Evolutionary conservation across 2,888 invertebrate genomes (phyloP).

Genomic region (Morpho helenor): DNA sequence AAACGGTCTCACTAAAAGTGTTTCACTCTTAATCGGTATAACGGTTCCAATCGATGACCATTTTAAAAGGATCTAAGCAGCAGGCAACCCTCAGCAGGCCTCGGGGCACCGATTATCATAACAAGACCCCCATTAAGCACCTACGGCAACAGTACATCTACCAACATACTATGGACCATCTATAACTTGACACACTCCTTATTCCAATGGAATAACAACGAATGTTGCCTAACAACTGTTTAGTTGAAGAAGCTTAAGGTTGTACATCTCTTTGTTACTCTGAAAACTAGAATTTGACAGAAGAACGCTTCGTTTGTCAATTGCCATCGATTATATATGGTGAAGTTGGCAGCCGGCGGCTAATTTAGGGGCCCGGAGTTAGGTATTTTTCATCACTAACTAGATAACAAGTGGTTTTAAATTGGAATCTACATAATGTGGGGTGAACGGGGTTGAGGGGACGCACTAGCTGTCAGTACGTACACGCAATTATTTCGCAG

Average conservation of each 20-base stretch:
- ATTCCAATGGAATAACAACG: conserved; percentile 23
- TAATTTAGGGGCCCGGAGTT: conserved; percentile 59
- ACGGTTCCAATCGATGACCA: conserved; percentile 50
- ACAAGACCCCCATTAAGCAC: conserved; percentile 75
- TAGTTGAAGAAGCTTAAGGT: conserved; percentile 24
- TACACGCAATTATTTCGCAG: conserved; percentile 15
- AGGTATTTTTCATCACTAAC: conserved; percentile 77
- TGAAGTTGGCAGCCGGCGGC: conserved; percentile 67
- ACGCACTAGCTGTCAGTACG: conserved; percentile 24
- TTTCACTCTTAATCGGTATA: conserved; percentile 25
- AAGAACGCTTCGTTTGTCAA: conserved; percentile 78
- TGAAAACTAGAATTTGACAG: conserved; percentile 77
- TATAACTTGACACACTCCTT: conserved; percentile 2
- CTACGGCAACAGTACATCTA: conserved; percentile 42
- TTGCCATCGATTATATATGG: conserved; percentile 73
- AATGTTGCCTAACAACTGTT: conserved; percentile 17
- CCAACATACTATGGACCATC: conserved; percentile 23
- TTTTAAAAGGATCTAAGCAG: conserved; percentile 42
- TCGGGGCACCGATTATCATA: conserved; percentile 71
- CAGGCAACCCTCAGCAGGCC: conserved; percentile 48
- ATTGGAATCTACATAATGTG: conserved; percentile 76
- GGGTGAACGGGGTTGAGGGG: conserved; percentile 46
- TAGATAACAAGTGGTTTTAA: conserved; percentile 79
- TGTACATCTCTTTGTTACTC: conserved; percentile 49
- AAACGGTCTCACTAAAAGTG: conserved; percentile 4